Conservation (phyloP, 2,888 invertebrate species). For the Chrysomela aeneicollis region DNA sequence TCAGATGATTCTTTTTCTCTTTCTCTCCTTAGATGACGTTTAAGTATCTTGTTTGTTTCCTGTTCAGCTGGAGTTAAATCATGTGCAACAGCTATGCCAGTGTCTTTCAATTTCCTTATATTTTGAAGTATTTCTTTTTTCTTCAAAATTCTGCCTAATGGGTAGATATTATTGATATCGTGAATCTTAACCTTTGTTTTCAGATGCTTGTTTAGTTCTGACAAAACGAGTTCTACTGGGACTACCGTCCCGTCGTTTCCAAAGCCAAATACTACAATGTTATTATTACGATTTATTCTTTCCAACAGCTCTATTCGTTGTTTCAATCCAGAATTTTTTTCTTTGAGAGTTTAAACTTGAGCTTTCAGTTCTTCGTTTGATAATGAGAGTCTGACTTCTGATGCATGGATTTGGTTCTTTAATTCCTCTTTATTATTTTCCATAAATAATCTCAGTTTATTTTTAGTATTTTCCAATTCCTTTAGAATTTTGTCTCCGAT, state of each 20-base stretch:
- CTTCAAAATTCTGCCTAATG: background rate
- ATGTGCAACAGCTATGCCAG: slow-evolving; percentile 2
- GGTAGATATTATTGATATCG: slow-evolving; percentile 6
- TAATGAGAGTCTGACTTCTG: slow-evolving; percentile 12
- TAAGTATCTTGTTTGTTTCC: background rate
- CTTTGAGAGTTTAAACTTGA: background rate
- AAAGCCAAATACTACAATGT: slow-evolving; percentile 5
- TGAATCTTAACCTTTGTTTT: slow-evolving; percentile 5
- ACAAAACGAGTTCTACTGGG: slow-evolving; percentile 4
- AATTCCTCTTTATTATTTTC: slow-evolving; percentile 9
- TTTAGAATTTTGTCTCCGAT: slow-evolving; percentile 7
- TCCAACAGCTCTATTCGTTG: slow-evolving; percentile 5
- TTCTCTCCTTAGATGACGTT: slow-evolving; percentile 10
- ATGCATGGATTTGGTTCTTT: slow-evolving; percentile 8
- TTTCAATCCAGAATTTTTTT: slow-evolving; percentile 11
- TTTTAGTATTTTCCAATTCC: slow-evolving; percentile 5
- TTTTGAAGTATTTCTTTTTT: background rate
- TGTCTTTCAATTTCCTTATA: background rate
- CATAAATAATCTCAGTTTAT: slow-evolving; percentile 3
- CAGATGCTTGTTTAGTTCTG: slow-evolving; percentile 8
- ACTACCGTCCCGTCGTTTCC: slow-evolving; percentile 7
- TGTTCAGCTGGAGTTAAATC: slow-evolving; percentile 2
- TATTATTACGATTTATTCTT: slow-evolving; percentile 14
- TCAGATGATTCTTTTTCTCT: background rate
- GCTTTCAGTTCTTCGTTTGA: background rate